Conservation (phyloP, 2,113 vertebrate genomes). For the Delphinus delphis region DNA sequence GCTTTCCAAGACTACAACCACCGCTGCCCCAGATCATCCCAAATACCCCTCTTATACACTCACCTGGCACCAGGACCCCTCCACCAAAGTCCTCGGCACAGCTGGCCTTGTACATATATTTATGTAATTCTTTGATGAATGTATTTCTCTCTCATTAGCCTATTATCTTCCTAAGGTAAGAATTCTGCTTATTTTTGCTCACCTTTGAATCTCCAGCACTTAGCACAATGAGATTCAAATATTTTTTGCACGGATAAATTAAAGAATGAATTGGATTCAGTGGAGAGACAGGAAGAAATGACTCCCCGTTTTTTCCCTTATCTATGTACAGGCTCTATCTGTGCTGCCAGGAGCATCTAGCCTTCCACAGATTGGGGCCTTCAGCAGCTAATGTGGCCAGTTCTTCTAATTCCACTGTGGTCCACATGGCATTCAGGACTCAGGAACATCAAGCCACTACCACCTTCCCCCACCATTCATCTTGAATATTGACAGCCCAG, state of each 20-base stretch:
- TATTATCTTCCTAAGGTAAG: neutral
- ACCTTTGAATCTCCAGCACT: neutral
- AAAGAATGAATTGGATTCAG: neutral
- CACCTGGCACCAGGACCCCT: neutral
- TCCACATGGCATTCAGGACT: neutral
- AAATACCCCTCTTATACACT: neutral
- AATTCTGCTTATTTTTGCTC: neutral
- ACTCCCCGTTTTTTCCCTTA: neutral
- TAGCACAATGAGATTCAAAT: neutral
- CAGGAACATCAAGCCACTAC: neutral
- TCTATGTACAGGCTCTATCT: neutral
- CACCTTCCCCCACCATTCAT: neutral
- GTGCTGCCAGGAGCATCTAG: neutral
- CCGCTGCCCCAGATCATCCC: neutral
- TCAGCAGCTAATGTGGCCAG: neutral
- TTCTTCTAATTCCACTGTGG: neutral
- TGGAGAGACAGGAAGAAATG: neutral
- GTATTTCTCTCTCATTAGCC: neutral
- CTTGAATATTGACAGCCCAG: neutral
- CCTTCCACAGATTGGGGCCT: neutral
- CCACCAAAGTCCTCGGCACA: neutral
- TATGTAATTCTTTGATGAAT: neutral
- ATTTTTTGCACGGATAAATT: neutral
- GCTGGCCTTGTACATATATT: neutral
- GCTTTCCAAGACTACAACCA: neutral